Evolutionary conservation across 2,888 invertebrate genomes (phyloP), one percentile per base, ranked within the genome.

Genomic region (Ceriagrion tenellum): DNA sequence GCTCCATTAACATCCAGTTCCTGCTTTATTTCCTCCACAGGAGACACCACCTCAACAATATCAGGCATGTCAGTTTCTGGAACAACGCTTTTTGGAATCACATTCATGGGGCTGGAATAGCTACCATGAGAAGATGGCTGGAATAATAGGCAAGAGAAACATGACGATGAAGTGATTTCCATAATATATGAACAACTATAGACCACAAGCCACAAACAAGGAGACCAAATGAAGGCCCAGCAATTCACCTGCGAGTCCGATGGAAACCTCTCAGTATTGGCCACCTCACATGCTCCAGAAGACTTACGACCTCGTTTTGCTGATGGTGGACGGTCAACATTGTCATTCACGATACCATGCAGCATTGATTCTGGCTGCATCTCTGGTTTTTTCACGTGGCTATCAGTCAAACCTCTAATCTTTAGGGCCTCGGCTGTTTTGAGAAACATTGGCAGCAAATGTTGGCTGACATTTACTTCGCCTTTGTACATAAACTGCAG

Each of bases 401-500:
- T 93, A n/a, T 99, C 99, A 96, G 99, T 98, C 97, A 99, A 98
- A 96, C 99, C 99, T 97, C 99, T 97, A 96, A 98, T 98, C 98
- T 99, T 99, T 97, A 99, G 98, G 96, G 99, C 98, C 97, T 99
- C 99, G 96, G 99, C 99, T 96, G 99, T 99, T 97, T 98, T 98
- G 97, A 99, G 98, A 98, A 99, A 98, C 98, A 98, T 98, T 96
- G 98, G 98, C 97, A 99, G 97, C 97, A 98, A 98, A 97, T 98
- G 98, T 97, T 99, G 99, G 97, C 98, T 99, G 97, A 99, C 98
- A 97, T 99, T 99, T 96, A 98, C 98, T 97, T 98, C 98, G 97
- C 98, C 98, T 97, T 98, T 98, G 97, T 99, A 99, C 99, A 99
- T 99, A 97, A 99, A 99, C 97, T 98, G 98, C 97, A 99, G 97